Evolutionary conservation across 2,113 vertebrate genomes (phyloP).

Genomic region (Mormyrus lacerda): DNA sequence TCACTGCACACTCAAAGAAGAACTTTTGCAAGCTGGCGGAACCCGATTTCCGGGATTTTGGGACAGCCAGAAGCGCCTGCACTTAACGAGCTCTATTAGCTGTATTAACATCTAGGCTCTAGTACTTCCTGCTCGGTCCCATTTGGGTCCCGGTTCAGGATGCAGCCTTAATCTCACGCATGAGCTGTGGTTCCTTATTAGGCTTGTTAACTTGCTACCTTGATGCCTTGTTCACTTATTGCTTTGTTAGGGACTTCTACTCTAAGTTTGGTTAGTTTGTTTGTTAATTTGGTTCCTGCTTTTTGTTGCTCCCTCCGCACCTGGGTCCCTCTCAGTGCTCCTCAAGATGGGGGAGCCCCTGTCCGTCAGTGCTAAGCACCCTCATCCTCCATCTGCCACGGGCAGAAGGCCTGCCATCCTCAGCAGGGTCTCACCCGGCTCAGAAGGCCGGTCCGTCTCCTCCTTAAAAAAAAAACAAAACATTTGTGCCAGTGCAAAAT

Average conservation of each 20-base stretch:
- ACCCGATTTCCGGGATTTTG: not conserved
- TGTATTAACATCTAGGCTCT: not conserved
- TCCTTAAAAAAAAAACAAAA: not conserved
- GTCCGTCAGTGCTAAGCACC: not conserved
- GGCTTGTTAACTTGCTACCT: not conserved
- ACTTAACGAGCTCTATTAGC: not conserved
- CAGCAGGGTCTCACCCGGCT: not conserved
- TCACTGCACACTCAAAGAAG: not conserved
- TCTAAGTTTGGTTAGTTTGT: not conserved
- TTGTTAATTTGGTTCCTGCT: not conserved
- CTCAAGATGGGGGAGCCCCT: not conserved
- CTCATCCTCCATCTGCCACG: not conserved
- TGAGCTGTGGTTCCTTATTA: not conserved
- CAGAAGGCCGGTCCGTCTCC: not conserved
- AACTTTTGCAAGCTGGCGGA: not conserved
- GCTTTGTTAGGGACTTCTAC: not conserved
- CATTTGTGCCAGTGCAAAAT: not conserved
- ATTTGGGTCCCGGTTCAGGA: not conserved
- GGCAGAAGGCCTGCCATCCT: not conserved
- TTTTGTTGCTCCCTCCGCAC: not conserved
- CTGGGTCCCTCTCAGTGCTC: not conserved
- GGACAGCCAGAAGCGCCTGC: not conserved
- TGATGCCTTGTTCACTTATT: not conserved
- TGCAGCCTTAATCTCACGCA: not conserved
- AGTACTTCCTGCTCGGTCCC: not conserved